Conservation (phyloP, 2,113 vertebrate species). For the Marmota flaviventris region DNA sequence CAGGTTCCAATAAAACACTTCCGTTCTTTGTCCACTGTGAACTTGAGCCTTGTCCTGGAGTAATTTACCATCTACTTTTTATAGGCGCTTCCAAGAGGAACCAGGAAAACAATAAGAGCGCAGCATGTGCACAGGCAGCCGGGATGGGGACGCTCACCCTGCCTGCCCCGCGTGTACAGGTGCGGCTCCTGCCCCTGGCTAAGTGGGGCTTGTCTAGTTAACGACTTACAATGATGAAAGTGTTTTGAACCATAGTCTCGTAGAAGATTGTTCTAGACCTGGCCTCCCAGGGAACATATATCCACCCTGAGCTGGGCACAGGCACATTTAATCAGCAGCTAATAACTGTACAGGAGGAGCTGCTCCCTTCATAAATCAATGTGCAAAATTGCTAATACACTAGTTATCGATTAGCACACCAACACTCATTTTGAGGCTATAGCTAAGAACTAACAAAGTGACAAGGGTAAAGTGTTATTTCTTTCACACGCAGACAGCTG, state of each 20-base stretch:
- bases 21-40: constrained; percentile 74
- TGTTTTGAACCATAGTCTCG: constrained; percentile 93
- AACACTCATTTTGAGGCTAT: constrained; percentile 97
- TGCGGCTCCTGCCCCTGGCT: constrained; percentile 90
- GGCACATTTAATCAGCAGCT: constrained; percentile 98
- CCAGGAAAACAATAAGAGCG: constrained; percentile 64
- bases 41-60: constrained; percentile 70
- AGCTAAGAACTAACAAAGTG: constrained; percentile 97
- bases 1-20: constrained; percentile 79
- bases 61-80: constrained; percentile 69
- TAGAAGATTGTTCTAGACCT: constrained; percentile 95
- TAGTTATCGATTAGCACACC: constrained; percentile 98
- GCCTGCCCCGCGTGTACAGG: constrained; percentile 84
- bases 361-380: constrained; percentile 98
- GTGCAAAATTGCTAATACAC: constrained; percentile 99
- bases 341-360: constrained; percentile 97
- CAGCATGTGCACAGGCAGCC: constrained; percentile 49
- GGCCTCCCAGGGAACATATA: constrained; percentile 96
- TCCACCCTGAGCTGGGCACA: constrained; percentile 92
- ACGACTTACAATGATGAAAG: constrained; percentile 94
- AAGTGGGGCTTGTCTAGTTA: constrained; percentile 95
- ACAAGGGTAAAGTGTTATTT: constrained; percentile 99
- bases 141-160: constrained; percentile 75
- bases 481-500: constrained; percentile 97
- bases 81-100: constrained; percentile 72